Conservation (phyloP, 2,797 vertebrate genomes). For the Pangasius sanitwongsei region DNA sequence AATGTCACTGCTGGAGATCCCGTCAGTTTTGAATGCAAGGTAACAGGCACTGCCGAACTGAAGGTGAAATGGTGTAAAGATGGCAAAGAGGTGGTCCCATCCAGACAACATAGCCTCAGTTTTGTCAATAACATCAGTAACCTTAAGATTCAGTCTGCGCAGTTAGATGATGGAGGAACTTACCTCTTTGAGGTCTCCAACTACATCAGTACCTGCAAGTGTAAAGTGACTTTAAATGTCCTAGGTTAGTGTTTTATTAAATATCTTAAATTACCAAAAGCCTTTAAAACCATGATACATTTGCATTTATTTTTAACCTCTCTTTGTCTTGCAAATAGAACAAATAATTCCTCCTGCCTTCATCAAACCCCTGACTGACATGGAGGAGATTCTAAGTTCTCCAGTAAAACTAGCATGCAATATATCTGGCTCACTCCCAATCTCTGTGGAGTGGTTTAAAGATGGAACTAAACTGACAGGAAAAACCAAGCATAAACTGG, state of each 20-base stretch:
- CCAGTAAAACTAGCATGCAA: constrained; percentile 91
- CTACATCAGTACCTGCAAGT: constrained; percentile 90
- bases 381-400: constrained; percentile 87
- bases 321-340: constrained; percentile 77
- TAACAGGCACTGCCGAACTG: constrained; percentile 92
- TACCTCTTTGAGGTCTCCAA: constrained; percentile 93
- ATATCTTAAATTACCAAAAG: not conserved
- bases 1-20: constrained; percentile 93
- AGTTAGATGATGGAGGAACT: constrained; percentile 87
- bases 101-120: constrained; percentile 90
- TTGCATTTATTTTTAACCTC: constrained; percentile 16
- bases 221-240: constrained; percentile 86
- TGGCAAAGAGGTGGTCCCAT: constrained; percentile 88
- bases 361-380: constrained; percentile 88
- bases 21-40: constrained; percentile 91
- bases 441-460: constrained; percentile 93
- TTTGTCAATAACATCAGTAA: constrained; percentile 92
- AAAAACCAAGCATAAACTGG: constrained; percentile 87
- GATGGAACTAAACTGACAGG: constrained; percentile 87
- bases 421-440: constrained; percentile 92
- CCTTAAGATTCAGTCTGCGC: constrained; percentile 88
- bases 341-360: constrained; percentile 93
- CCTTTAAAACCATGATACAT: not conserved
- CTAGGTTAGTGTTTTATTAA: constrained; percentile 84
- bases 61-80: constrained; percentile 93